These are phyloP conservation scores for Pipistrellus kuhlii DNA, from an alignment of 2,797 vertebrate genomes.

Conservation along the genomic window DNA sequence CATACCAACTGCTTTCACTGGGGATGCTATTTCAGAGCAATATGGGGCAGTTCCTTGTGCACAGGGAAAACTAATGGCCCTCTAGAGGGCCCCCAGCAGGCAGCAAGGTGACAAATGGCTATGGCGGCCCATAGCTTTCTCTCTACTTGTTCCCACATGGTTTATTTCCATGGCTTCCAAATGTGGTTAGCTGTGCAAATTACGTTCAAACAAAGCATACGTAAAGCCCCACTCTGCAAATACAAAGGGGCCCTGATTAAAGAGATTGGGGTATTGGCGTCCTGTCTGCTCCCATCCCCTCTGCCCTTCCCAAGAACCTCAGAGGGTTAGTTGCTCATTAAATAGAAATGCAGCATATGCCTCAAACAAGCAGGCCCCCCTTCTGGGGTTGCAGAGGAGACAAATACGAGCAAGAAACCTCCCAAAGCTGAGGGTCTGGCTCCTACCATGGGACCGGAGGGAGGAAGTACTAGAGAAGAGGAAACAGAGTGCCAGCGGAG, in stretches of 20 bases:
- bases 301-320: not conserved
- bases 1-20: not conserved
- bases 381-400: not conserved
- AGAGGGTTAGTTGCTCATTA: not conserved
- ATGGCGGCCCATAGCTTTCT: not conserved
- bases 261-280: not conserved
- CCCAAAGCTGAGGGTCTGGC: not conserved
- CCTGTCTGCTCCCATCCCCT: not conserved
- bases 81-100: not conserved
- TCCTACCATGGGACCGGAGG: not conserved
- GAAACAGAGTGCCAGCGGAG: not conserved
- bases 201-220: not conserved
- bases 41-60: not conserved
- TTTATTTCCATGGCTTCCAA: not conserved
- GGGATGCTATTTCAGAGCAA: slow-evolving; percentile 47
- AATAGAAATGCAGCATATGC: not conserved
- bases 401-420: not conserved
- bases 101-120: not conserved
- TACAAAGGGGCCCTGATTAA: not conserved
- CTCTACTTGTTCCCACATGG: not conserved
- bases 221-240: not conserved
- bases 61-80: not conserved
- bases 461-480: not conserved
- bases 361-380: not conserved
- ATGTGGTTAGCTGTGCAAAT: not conserved